A percentile compares a stretch with the other conserved stretches of the same genome.
Conservation (phyloP, 2,113 vertebrate species). For the Ptilonorhynchus violaceus region DNA sequence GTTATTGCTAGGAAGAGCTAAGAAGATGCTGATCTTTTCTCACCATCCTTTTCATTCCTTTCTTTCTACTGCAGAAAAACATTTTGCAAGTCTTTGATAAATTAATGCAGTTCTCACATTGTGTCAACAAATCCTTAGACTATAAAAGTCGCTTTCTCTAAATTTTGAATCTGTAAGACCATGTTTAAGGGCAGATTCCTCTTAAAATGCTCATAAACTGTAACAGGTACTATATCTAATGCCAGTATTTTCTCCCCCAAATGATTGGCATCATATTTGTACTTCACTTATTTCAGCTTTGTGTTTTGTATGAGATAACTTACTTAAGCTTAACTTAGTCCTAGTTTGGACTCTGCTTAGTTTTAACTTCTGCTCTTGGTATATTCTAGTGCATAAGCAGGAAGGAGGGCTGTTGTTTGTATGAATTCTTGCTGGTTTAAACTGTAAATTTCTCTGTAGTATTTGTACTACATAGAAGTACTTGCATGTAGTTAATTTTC, state of each 20-base stretch:
- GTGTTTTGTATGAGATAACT: neutral
- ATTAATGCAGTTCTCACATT: neutral
- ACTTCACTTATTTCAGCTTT: neutral
- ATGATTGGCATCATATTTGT: neutral
- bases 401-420: neutral
- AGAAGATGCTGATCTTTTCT: neutral
- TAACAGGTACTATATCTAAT: neutral
- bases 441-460: neutral
- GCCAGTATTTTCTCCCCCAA: neutral
- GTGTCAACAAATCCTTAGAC: neutral
- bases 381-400: neutral
- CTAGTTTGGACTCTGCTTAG: neutral
- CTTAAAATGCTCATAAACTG: neutral
- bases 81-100: fast-evolving
- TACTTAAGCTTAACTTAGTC: neutral
- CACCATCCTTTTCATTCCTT: neutral
- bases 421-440: neutral
- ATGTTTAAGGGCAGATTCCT: neutral
- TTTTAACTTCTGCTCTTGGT: neutral
- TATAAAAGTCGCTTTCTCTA: neutral
- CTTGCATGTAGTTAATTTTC: neutral
- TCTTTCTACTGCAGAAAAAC: neutral
- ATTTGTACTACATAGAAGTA: neutral
- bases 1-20: neutral
- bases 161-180: neutral